Evolutionary conservation across 2,888 invertebrate genomes (phyloP).

Genomic region (Cylindroiulus punctatus): DNA sequence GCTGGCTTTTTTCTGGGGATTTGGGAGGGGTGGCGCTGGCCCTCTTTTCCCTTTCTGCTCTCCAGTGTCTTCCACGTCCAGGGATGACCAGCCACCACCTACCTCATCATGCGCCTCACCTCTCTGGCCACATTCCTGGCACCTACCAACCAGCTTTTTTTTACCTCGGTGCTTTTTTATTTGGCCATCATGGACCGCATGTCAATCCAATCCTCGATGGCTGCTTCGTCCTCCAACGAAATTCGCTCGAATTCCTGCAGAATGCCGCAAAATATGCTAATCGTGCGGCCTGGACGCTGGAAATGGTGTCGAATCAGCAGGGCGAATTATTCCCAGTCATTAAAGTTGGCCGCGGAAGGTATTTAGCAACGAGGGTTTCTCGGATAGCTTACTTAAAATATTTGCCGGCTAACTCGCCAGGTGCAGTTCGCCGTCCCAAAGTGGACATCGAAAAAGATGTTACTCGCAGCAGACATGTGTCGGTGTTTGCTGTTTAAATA

Average conservation of each 20-base stretch:
- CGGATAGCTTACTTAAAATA: no score
- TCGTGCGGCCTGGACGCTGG: background rate
- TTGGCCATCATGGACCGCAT: background rate
- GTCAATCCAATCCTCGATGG: conserved; percentile 11
- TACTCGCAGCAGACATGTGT: no score
- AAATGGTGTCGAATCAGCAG: background rate
- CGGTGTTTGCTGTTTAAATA: no score
- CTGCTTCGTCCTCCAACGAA: background rate
- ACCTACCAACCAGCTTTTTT: background rate
- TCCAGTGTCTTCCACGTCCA: conserved; percentile 4
- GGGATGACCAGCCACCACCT: conserved; percentile 42
- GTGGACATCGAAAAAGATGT: no score
- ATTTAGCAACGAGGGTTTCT: background rate
- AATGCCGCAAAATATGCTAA: background rate
- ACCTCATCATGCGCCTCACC: conserved; percentile 29
- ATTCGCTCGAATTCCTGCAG: background rate
- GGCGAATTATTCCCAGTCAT: background rate
- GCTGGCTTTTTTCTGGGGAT: conserved; percentile 24
- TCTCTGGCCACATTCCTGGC: conserved; percentile 38
- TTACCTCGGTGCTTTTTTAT: background rate
- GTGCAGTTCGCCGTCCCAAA: no score
- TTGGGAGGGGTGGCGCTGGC: background rate
- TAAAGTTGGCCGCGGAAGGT: background rate
- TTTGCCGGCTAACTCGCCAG: no score
- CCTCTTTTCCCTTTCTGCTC: conserved; percentile 25